Percentiles rank a stretch among this genome's conserved stretches.
These are phyloP conservation scores for Ditula angustiorana DNA, from an alignment of 2,888 invertebrate species.

Conservation along the genomic window DNA sequence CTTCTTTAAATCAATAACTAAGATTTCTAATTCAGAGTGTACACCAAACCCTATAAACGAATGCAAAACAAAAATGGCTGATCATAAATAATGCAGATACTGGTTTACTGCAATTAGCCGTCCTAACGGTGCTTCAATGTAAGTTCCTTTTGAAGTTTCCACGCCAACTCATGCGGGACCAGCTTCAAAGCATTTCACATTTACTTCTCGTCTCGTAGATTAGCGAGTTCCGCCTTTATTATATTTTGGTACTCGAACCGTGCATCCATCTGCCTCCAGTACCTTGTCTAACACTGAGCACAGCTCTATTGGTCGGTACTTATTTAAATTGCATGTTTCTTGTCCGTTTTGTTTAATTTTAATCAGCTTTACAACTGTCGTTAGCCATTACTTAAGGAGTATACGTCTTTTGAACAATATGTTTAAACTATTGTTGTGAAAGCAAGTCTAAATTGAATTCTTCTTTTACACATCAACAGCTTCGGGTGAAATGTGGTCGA, in stretches of 20 bases:
- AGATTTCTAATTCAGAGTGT: not conserved
- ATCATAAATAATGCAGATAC: not conserved
- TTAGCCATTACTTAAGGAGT: too few species aligned
- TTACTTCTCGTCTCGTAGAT: conserved; percentile 2
- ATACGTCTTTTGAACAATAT: too few species aligned
- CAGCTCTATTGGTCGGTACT: too few species aligned
- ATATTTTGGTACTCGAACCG: conserved; percentile 8
- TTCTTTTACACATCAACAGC: too few species aligned
- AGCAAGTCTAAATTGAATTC: too few species aligned
- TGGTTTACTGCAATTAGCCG: not conserved
- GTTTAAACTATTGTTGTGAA: too few species aligned
- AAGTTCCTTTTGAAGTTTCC: conserved; percentile 16
- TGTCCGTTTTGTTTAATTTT: too few species aligned
- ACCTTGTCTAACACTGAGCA: not conserved
- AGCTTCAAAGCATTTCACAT: conserved; percentile 17
- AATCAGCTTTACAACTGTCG: too few species aligned
- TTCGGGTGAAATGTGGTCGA: too few species aligned
- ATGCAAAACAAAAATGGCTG: not conserved
- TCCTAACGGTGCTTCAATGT: conserved; percentile 8
- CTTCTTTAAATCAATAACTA: not conserved
- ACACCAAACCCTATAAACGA: not conserved
- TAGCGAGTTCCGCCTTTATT: conserved; percentile 3
- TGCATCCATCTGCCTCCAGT: not conserved
- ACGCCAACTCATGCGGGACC: not conserved
- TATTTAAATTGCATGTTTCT: too few species aligned